Conservation (phyloP, 2,888 invertebrate species). For the Thalpophila matura region DNA sequence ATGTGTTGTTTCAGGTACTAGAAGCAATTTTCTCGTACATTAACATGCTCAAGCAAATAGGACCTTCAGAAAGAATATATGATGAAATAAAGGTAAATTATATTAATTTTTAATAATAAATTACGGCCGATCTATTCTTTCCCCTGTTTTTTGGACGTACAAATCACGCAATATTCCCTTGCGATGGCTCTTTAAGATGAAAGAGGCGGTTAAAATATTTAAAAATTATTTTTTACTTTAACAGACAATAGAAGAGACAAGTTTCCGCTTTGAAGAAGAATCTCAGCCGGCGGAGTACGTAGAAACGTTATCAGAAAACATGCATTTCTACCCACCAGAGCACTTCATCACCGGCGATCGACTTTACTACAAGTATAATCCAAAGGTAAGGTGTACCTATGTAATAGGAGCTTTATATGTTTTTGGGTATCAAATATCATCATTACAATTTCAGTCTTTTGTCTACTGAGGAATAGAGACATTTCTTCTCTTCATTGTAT, state of each 20-base stretch:
- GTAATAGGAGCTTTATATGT: too few relatives aligned
- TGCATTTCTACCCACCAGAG: slow-evolving; percentile 95
- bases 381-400: slow-evolving; percentile 84
- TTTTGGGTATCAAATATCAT: too few relatives aligned
- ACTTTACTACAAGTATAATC: slow-evolving; percentile 94
- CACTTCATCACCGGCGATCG: slow-evolving; percentile 95
- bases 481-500: too few relatives aligned
- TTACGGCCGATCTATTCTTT: too few relatives aligned
- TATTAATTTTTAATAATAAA: background rate
- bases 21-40: slow-evolving; percentile 95
- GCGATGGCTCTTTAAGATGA: too few relatives aligned
- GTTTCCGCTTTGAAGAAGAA: slow-evolving; percentile 94
- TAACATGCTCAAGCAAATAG: slow-evolving; percentile 92
- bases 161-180: too few relatives aligned
- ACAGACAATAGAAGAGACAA: slow-evolving; percentile 93
- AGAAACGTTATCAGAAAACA: slow-evolving; percentile 93
- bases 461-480: too few relatives aligned
- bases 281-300: slow-evolving; percentile 94
- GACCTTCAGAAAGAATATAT: slow-evolving; percentile 93
- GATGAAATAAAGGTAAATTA: slow-evolving; percentile 91
- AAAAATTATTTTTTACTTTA: too few relatives aligned
- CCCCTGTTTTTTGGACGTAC: too few relatives aligned
- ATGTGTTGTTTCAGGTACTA: slow-evolving; percentile 91
- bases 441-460: too few relatives aligned
- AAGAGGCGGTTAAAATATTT: too few relatives aligned